These are phyloP conservation scores for Drosophila miranda DNA, from an alignment of 1,140 invertebrate genomes.

Conservation along the genomic window DNA sequence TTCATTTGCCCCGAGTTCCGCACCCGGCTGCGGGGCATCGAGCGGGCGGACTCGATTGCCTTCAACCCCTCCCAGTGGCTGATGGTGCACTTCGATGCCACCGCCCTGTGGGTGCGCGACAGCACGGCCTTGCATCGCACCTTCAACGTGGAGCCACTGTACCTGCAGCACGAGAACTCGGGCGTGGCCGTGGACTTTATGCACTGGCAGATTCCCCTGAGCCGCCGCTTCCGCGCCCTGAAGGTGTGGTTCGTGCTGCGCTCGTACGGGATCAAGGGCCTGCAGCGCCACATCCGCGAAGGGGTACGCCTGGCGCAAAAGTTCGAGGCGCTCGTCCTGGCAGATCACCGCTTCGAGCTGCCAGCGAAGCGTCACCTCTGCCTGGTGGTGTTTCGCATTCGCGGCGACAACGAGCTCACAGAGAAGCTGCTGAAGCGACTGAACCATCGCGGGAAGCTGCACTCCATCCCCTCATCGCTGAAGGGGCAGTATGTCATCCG, in stretches of 20 bases:
- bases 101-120: slow-evolving; percentile 98
- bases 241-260: slow-evolving; percentile 99
- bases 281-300: slow-evolving; percentile 96
- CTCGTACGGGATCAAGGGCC: slow-evolving; percentile 92
- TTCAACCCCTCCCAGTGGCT: slow-evolving; percentile 99
- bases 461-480: slow-evolving; percentile 95
- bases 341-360: slow-evolving; percentile 94
- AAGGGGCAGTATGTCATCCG: slow-evolving; percentile 95
- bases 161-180: slow-evolving; percentile 96
- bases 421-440: slow-evolving; percentile 93
- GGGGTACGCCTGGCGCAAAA: slow-evolving; percentile 93
- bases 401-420: slow-evolving; percentile 91
- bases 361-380: slow-evolving; percentile 92
- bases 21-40: slow-evolving; percentile 93
- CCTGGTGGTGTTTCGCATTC: slow-evolving; percentile 96
- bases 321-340: slow-evolving; percentile 92
- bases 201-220: slow-evolving; percentile 99
- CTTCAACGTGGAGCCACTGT: slow-evolving; percentile 98
- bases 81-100: slow-evolving; percentile 99
- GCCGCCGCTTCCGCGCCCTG: slow-evolving; percentile 95
- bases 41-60: slow-evolving; percentile 94
- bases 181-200: slow-evolving; percentile 97
- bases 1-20: slow-evolving; percentile 96
- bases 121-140: slow-evolving; percentile 95
- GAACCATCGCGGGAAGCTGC: slow-evolving; percentile 93